These are phyloP conservation scores for Brachyhypopomus gauderio DNA, from an alignment of 2,113 vertebrate species.

Conservation along the genomic window DNA sequence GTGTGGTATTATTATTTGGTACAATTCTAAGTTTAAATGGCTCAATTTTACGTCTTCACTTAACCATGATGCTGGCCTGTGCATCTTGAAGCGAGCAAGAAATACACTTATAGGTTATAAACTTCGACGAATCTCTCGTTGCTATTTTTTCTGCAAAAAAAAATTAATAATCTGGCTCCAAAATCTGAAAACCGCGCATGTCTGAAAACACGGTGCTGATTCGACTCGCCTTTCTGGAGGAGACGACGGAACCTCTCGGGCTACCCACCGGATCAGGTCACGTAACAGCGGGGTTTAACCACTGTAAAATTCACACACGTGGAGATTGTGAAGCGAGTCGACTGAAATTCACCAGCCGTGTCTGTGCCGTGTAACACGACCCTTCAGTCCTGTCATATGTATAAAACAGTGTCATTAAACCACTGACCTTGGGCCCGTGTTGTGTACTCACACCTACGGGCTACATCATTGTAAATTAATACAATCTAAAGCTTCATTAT, in stretches of 20 bases:
- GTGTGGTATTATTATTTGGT: too few species aligned
- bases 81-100: too few species aligned
- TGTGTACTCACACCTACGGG: constrained; percentile 40
- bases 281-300: too few species aligned
- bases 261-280: too few species aligned
- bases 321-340: not conserved
- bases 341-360: not conserved
- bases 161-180: not conserved
- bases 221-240: not conserved
- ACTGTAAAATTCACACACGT: not conserved
- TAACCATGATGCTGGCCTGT: too few species aligned
- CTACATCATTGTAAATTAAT: constrained; percentile 44
- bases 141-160: not conserved
- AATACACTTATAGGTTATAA: too few species aligned
- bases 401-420: constrained; percentile 41
- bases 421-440: constrained; percentile 47
- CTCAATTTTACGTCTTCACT: too few species aligned
- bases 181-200: not conserved
- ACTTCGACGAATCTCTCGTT: too few species aligned
- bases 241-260: not conserved
- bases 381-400: not conserved
- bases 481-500: constrained; percentile 42
- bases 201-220: not conserved
- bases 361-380: not conserved
- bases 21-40: too few species aligned